Conservation (phyloP, 1,140 invertebrate species). For the honey bee (Apis mellifera) region DNA sequence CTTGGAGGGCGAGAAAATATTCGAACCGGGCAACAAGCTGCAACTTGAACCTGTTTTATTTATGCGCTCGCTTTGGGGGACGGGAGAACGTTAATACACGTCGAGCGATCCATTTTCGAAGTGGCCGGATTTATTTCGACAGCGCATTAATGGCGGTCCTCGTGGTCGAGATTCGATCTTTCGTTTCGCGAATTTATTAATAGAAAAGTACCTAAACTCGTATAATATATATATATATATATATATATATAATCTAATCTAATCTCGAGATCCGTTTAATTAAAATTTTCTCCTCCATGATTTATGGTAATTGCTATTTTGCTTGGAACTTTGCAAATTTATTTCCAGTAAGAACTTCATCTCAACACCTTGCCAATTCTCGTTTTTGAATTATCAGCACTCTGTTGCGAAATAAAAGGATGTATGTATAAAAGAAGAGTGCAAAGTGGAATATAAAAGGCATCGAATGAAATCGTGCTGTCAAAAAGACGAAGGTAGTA, state of each 20-base stretch:
- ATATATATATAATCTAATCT: too few species aligned
- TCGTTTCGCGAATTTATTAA: neutral
- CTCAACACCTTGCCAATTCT: too few species aligned
- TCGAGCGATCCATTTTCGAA: neutral
- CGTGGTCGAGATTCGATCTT: neutral
- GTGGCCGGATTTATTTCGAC: slow-evolving; percentile 13
- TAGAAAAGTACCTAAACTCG: too few species aligned
- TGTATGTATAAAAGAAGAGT: neutral
- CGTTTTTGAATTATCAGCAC: too few species aligned
- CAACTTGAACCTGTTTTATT: slow-evolving; percentile 19
- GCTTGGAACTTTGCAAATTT: too few species aligned
- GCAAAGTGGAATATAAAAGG: neutral
- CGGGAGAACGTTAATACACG: slow-evolving; percentile 4
- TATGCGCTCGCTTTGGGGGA: neutral
- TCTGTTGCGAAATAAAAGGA: neutral
- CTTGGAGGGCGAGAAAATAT: slow-evolving; percentile 7
- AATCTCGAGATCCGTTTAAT: too few species aligned
- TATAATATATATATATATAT: too few species aligned
- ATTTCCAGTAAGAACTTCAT: too few species aligned
- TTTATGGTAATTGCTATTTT: too few species aligned
- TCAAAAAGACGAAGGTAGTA: slow-evolving; percentile 50
- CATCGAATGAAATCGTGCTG: slow-evolving; percentile 2
- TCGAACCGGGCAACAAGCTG: neutral
- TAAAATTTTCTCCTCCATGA: too few species aligned
- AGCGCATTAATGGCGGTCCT: neutral